Evolutionary conservation across 2,113 vertebrate genomes (phyloP), one percentile per base, ranked within the genome.

Genomic region (Puma concolor): DNA sequence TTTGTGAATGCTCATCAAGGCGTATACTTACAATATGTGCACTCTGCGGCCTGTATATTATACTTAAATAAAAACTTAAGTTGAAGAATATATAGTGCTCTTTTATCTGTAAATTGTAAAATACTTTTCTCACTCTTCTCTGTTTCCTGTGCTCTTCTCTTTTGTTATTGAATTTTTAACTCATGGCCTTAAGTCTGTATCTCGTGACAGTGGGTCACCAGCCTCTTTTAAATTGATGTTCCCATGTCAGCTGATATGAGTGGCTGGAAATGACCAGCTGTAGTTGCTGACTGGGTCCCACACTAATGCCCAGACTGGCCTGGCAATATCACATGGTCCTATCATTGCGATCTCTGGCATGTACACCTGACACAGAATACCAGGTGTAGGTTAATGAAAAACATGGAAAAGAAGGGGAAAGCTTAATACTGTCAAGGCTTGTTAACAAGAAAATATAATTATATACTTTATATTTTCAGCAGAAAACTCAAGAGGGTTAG

Each of bases 381-480:
- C 33, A 83, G 41, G 31, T 52, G 36, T 88, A 95, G 54, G 97
- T 97, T 97, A 98, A 97, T 98, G 89, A 94, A 88, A 96, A 97
- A 96, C 94, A 80, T 85, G 66, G 36, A 88, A 91, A 91, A 48
- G 60, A 23, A 27, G n/a, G 13, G 4, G 7, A 57, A 23, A 80
- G 52, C 38, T 63, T 50, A 86, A 36, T 54, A 67, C 76, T 63
- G 16, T 27, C 93, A 83, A 74, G 36, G 38, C 27, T 85, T 92
- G 67, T 90, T 84, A 84, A 66, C 33, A 44, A 85, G 69, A 91
- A 92, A 92, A 96, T 79, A 60, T 57, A 87, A 83, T 79, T 74
- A 80, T 19, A 52, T 38, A 60, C 50, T 88, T 94, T 57, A 29
- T 33, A 76, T 88, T 95, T 95, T 90, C 25, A 41, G 52, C 64